Evolutionary conservation across 2,113 vertebrate species (phyloP).

Genomic region (Thinocorus orbignyianus): DNA sequence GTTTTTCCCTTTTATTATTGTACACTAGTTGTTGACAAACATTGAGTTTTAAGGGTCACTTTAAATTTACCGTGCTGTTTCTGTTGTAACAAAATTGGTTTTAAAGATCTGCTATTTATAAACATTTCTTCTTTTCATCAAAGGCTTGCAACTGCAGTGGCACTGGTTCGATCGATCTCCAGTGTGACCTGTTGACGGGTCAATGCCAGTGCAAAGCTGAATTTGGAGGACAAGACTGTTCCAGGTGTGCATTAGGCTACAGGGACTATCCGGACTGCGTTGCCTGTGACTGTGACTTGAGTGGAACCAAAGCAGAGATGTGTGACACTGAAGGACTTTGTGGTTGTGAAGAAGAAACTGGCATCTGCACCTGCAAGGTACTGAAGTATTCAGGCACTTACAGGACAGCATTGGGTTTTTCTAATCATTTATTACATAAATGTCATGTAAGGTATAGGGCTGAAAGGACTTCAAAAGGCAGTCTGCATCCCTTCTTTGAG

Average conservation of each 20-base stretch:
- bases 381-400: not conserved
- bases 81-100: not conserved
- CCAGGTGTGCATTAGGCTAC: slow-evolving; percentile 82
- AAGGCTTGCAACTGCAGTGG: slow-evolving; percentile 86
- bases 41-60: not conserved
- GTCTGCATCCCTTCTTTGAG: not conserved
- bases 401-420: not conserved
- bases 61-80: not conserved
- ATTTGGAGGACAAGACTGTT: slow-evolving; percentile 80
- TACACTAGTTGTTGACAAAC: not conserved
- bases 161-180: slow-evolving; percentile 73
- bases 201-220: slow-evolving; percentile 80
- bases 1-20: not conserved
- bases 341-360: slow-evolving; percentile 77
- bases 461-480: not conserved
- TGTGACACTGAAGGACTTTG: slow-evolving; percentile 83
- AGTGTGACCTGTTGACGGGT: slow-evolving; percentile 80
- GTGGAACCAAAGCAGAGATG: slow-evolving; percentile 76
- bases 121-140: not conserved
- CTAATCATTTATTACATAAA: not conserved
- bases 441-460: not conserved
- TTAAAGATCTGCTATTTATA: not conserved
- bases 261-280: slow-evolving; percentile 85
- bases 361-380: slow-evolving; percentile 92
- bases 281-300: slow-evolving; percentile 84